Conservation (phyloP, 2,888 invertebrate genomes). For the Andrena fulva region DNA sequence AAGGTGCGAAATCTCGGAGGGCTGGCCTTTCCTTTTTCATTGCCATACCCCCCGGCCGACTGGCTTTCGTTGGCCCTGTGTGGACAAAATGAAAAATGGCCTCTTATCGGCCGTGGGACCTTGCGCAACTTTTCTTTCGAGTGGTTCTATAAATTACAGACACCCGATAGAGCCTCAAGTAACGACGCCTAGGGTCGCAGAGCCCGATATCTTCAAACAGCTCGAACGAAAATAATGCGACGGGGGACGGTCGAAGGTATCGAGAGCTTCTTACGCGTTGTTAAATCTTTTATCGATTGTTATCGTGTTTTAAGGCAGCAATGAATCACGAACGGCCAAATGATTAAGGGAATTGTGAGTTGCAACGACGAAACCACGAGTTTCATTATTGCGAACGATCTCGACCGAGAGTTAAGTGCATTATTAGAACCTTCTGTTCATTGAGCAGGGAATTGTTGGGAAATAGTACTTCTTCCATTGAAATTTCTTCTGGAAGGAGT, state of each 20-base stretch:
- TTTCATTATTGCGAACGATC: not conserved
- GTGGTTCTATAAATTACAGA: slow-evolving; percentile 63
- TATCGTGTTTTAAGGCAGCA: slow-evolving; percentile 21
- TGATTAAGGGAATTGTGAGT: no score
- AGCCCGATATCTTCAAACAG: slow-evolving; percentile 44
- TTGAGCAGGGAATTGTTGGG: no score
- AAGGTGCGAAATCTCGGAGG: slow-evolving; percentile 63
- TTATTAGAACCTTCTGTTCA: no score
- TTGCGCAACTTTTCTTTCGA: slow-evolving; percentile 62
- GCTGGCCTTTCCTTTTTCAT: slow-evolving; percentile 56
- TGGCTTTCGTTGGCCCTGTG: slow-evolving; percentile 51
- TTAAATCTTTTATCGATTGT: slow-evolving; percentile 31
- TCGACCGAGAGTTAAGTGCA: no score
- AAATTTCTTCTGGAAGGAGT: no score
- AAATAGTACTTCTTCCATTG: no score
- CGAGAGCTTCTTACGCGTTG: slow-evolving; percentile 23
- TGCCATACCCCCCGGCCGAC: slow-evolving; percentile 40
- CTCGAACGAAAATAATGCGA: slow-evolving; percentile 47
- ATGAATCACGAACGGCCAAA: not conserved
- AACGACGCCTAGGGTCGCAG: slow-evolving; percentile 40
- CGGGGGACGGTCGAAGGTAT: slow-evolving; percentile 17
- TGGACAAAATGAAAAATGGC: slow-evolving; percentile 67
- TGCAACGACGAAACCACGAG: not conserved
- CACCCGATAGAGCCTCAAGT: slow-evolving; percentile 56
- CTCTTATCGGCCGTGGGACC: slow-evolving; percentile 58